Percentiles rank a stretch among this genome's conserved stretches.
These are phyloP conservation scores for Drosophila nigromelanica DNA, from an alignment of 1,140 invertebrate genomes.

Conservation along the genomic window DNA sequence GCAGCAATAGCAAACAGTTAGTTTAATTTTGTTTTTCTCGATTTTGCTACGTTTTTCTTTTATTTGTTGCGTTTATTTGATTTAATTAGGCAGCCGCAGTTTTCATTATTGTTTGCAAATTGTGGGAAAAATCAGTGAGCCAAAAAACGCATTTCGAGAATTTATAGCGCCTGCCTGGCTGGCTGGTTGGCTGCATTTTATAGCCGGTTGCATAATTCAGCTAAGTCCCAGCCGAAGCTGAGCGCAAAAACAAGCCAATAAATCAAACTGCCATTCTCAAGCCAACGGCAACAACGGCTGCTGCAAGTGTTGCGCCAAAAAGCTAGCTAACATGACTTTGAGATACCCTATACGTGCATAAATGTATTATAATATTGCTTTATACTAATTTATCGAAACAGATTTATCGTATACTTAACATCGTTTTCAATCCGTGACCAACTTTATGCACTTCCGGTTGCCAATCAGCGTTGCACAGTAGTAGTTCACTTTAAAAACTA, in stretches of 20 bases:
- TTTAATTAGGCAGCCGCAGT: slow-evolving; percentile 67
- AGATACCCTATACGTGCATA: slow-evolving; percentile 3
- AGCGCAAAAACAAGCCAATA: slow-evolving; percentile 71
- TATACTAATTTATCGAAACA: neutral
- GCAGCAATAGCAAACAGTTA: slow-evolving; percentile 37
- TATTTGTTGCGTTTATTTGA: slow-evolving; percentile 63
- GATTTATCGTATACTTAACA: neutral
- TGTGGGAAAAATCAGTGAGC: slow-evolving; percentile 74
- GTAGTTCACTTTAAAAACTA: too few species aligned
- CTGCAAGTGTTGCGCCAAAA: slow-evolving; percentile 53
- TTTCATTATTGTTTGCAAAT: slow-evolving; percentile 81
- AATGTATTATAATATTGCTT: too few species aligned
- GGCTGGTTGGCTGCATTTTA: slow-evolving; percentile 50
- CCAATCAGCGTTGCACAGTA: too few species aligned
- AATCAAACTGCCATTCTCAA: slow-evolving; percentile 81
- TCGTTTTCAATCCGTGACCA: too few species aligned
- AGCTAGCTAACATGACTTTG: neutral
- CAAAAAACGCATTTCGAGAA: slow-evolving; percentile 59
- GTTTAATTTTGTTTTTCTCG: slow-evolving; percentile 36
- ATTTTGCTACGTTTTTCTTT: slow-evolving; percentile 57
- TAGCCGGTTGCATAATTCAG: slow-evolving; percentile 53
- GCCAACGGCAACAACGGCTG: slow-evolving; percentile 45
- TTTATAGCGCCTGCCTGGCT: slow-evolving; percentile 47
- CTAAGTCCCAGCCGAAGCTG: slow-evolving; percentile 58
- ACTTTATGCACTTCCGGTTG: too few species aligned